Conservation (phyloP, 37 sponge, comb jelly and placozoan genomes). For the Amphimedon queenslandica region DNA sequence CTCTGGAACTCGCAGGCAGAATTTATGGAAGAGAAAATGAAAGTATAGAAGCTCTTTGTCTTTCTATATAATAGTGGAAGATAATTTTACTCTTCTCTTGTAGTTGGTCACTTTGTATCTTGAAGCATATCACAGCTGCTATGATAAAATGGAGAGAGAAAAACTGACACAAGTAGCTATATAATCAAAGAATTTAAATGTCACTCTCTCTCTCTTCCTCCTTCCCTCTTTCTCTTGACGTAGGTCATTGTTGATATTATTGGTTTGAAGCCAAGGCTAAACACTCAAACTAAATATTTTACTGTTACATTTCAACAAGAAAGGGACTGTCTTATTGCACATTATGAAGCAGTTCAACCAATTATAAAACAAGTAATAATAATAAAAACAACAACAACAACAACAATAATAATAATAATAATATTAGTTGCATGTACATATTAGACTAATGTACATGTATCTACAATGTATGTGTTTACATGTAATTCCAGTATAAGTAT, state of each 20-base stretch:
- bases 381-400: too few species aligned
- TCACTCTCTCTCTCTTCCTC: background rate
- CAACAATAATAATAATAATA: too few species aligned
- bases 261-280: constrained; percentile 38
- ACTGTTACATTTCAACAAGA: background rate
- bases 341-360: background rate
- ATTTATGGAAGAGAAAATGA: constrained; percentile 64
- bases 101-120: constrained; percentile 75
- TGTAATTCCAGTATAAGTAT: too few species aligned
- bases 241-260: constrained; percentile 60
- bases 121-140: constrained; percentile 57
- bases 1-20: constrained; percentile 64
- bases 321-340: background rate
- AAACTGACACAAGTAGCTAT: constrained; percentile 20
- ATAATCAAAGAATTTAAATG: background rate
- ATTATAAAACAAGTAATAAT: background rate
- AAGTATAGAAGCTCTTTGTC: too few species aligned
- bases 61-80: background rate
- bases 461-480: too few species aligned
- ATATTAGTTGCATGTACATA: too few species aligned
- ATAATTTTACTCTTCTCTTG: background rate
- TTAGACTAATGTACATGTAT: too few species aligned
- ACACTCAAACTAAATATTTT: constrained; percentile 51
- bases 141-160: constrained; percentile 27
- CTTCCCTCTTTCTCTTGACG: too few species aligned